Percentiles rank a stretch among this genome's conserved stretches.
phyloP scores from a whole-genome alignment of 2,797 vertebrate species.

The Carapus acus region DNA sequence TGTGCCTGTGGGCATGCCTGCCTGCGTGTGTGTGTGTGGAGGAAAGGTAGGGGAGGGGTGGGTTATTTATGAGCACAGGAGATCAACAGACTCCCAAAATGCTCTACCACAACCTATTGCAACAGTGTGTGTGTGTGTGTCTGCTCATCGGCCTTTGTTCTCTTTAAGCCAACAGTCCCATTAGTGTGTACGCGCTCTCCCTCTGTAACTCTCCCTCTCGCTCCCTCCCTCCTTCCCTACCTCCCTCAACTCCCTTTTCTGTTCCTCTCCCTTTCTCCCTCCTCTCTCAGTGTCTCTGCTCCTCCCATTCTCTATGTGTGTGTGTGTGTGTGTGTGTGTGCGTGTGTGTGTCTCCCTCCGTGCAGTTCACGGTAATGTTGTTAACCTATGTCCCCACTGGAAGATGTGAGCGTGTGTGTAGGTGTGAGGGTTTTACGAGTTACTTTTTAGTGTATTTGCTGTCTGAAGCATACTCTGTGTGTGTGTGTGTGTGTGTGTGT shows the following conservation, averaged over 20 bases:
- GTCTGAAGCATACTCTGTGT: slow-evolving; percentile 26
- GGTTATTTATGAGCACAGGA: slow-evolving; percentile 18
- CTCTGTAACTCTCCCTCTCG: no score
- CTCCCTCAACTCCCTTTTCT: no score
- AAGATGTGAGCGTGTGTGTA: slow-evolving; percentile 13
- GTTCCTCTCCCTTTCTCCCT: no score
- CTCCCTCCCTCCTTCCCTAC: no score
- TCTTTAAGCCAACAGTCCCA: slow-evolving; percentile 33
- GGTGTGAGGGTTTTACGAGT: not conserved
- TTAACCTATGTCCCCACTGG: slow-evolving; percentile 6
- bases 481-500: slow-evolving; percentile 18
- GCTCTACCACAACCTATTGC: slow-evolving; percentile 25
- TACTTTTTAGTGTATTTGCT: slow-evolving; percentile 29
- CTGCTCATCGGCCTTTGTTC: slow-evolving; percentile 6
- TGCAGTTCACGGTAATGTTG: slow-evolving; percentile 27
- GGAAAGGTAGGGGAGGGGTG: slow-evolving; percentile 18
- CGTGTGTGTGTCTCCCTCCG: slow-evolving; percentile 1
- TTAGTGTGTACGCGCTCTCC: no score
- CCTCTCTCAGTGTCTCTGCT: no score
- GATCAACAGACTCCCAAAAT: slow-evolving; percentile 35
- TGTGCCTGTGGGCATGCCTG: slow-evolving; percentile 18
- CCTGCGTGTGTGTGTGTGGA: slow-evolving; percentile 16
- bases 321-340: no score
- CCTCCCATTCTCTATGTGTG: no score
- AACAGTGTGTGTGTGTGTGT: slow-evolving; percentile 24